Conservation (phyloP, 2,888 invertebrate species). For the Sclerodermus sp. region DNA sequence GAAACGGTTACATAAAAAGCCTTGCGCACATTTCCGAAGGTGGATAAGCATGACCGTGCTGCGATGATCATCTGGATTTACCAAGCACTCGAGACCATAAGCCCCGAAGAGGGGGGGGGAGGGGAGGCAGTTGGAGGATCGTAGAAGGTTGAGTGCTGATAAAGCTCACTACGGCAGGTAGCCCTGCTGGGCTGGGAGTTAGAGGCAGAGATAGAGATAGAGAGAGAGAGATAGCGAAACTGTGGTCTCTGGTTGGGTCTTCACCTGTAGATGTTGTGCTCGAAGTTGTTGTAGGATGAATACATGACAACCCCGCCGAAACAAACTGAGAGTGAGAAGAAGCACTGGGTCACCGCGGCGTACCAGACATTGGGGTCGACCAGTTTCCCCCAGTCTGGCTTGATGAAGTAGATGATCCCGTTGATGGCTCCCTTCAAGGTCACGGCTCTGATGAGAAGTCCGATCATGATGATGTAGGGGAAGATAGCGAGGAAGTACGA, state of each 20-base stretch:
- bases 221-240: conserved; percentile 4
- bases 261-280: conserved; percentile 63
- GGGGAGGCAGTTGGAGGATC: too few relatives aligned
- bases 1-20: too few relatives aligned
- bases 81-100: too few relatives aligned
- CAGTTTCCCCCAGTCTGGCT: conserved; percentile 67
- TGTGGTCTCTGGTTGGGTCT: background rate
- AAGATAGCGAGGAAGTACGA: conserved; percentile 74
- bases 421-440: conserved; percentile 65
- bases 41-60: too few relatives aligned
- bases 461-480: conserved; percentile 66
- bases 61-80: too few relatives aligned
- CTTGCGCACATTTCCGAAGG: too few relatives aligned
- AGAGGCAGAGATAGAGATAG: conserved; percentile 3
- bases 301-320: conserved; percentile 67
- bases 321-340: conserved; percentile 65
- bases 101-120: too few relatives aligned
- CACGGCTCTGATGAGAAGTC: conserved; percentile 64
- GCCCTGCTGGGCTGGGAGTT: too few relatives aligned
- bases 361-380: conserved; percentile 66
- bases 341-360: conserved; percentile 66
- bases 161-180: too few relatives aligned
- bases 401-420: conserved; percentile 68
- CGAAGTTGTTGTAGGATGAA: conserved; percentile 64
- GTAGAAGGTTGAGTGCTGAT: too few relatives aligned